Evolutionary conservation across 2,113 vertebrate genomes (phyloP), one percentile per base, ranked within the genome.

Genomic region (Podarcis cretensis): DNA sequence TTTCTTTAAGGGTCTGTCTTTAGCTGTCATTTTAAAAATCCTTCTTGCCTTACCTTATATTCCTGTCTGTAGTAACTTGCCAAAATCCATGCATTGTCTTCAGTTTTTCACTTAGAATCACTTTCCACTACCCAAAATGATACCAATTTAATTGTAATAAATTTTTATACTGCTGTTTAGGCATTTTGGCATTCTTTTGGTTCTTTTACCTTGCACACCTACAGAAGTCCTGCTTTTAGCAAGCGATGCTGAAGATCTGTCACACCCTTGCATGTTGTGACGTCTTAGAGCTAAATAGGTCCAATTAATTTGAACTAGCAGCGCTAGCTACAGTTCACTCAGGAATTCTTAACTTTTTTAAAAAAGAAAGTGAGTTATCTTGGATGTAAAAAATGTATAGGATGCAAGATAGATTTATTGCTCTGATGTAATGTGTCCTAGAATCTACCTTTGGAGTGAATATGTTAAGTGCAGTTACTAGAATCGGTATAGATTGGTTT

Each of bases 141-240:
- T 74, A 81, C 71, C 69, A 77, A 81, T 87, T 87, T 81, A 87
- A 80, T 87, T 81, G 32, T 81, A 81, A 87, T 81, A 81, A 81
- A 40, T 63, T 73, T 80, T 87, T 87, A 71, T 87, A 73, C 66
- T 71, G 30, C 32, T 81, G 77, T 81, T 87, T 71, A 81, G 77
- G 86, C n/a, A 71, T 81, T 78, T 57, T 80, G 77, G 77, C 66
- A 73, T 81, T 54, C 65, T 59, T 87, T 86, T 81, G 43, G n/a
- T 71, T 57, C 30, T 80, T 69, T 6, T 75, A 80, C 69, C 54
- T 73, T 81, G 68, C 63, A 78, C 86, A 81, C 18, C 54, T 74
- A 5, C 65, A 66, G 48, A 81, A 57, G 12, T 63, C 18, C n/a
- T 48, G 25, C 66, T 30, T 54, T 57, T 71, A 40, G 71, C 23